Conservation (phyloP, 1,140 invertebrate species). For the Triops cancriformis region DNA sequence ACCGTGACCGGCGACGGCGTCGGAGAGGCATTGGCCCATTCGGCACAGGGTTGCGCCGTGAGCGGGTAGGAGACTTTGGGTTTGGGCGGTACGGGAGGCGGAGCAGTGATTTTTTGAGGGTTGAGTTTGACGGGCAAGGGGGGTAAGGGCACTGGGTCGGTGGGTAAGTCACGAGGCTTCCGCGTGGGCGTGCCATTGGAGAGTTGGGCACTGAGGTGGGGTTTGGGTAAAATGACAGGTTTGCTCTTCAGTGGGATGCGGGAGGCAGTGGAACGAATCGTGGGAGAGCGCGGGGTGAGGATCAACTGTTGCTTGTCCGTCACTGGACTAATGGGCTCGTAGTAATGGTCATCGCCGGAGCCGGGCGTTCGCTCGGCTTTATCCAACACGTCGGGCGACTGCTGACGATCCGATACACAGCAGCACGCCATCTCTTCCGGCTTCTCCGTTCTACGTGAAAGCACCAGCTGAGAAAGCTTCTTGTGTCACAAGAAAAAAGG, state of each 20-base stretch:
- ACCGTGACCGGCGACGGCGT: background rate
- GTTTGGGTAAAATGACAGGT: background rate
- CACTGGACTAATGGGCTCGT: background rate
- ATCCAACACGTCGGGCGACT: background rate
- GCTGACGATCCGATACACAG: background rate
- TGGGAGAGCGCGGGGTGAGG: background rate
- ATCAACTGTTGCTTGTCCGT: background rate
- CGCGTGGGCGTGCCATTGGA: background rate
- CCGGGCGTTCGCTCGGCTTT: background rate
- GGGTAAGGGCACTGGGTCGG: background rate
- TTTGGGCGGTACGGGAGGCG: constrained; percentile 24
- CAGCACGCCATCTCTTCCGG: background rate
- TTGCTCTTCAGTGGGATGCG: background rate
- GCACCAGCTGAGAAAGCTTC: too few relatives aligned
- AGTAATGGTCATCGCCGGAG: background rate
- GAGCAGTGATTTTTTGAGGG: background rate
- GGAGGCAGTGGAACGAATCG: background rate
- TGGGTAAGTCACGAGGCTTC: background rate
- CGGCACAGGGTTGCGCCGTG: background rate
- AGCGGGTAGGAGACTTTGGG: background rate
- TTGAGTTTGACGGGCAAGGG: constrained; percentile 4
- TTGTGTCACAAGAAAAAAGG: too few relatives aligned
- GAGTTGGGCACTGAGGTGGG: background rate
- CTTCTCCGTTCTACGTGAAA: background rate
- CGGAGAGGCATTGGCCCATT: background rate